Percentiles rank a stretch among this genome's conserved stretches.
Conservation (phyloP, 2,113 vertebrate genomes). For the Festucalex cinctus region DNA sequence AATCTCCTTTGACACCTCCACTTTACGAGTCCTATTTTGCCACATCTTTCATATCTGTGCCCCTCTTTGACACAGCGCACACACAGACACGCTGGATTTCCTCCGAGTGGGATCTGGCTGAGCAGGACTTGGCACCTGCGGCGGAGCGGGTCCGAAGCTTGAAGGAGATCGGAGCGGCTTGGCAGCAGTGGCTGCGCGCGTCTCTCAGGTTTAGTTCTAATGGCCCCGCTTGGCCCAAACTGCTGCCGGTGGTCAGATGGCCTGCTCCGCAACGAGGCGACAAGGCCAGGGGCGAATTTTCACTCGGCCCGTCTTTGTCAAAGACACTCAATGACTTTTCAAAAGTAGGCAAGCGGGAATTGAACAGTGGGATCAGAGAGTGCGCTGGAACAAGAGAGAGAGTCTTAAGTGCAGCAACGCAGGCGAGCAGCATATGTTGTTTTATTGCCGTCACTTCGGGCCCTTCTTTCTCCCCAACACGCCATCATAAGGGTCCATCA, state of each 20-base stretch:
- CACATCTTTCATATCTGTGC: conserved; percentile 57
- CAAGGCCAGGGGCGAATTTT: conserved; percentile 61
- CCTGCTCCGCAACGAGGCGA: conserved; percentile 43
- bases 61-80: conserved; percentile 18
- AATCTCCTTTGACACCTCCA: conserved; percentile 57
- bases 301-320: conserved; percentile 68
- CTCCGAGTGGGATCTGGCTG: conserved; percentile 49
- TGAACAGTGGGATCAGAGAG: conserved; percentile 33
- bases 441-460: conserved; percentile 72
- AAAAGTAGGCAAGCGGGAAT: conserved; percentile 63
- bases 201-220: conserved; percentile 59
- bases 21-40: conserved; percentile 50
- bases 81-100: conserved; percentile 44
- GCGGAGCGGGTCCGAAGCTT: conserved; percentile 56
- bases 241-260: conserved; percentile 67
- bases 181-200: conserved; percentile 44
- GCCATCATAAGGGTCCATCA: conserved; percentile 64
- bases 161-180: conserved; percentile 65
- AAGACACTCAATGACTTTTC: conserved; percentile 73
- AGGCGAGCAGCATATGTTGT: conserved; percentile 68
- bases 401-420: conserved; percentile 59
- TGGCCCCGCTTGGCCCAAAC: conserved; percentile 61
- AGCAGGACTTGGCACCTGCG: conserved; percentile 59
- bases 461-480: conserved; percentile 36
- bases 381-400: conserved; percentile 66